A percentile compares a stretch with the other conserved stretches of the same genome.
These are phyloP conservation scores for Mimumesa dahlbomi DNA, from an alignment of 2,888 invertebrate species.

Conservation along the genomic window DNA sequence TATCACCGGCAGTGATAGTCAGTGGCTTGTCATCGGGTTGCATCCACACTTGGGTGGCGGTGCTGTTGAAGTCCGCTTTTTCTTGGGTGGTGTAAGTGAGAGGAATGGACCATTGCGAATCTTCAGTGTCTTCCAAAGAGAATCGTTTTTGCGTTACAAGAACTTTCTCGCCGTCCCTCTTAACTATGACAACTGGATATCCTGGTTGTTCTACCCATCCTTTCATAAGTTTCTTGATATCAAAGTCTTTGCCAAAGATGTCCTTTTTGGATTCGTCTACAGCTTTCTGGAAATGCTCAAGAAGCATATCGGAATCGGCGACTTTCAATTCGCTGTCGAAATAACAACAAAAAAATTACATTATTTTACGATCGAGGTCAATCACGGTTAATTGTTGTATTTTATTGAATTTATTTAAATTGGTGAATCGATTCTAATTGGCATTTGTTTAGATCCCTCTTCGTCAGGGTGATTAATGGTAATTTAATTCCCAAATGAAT, in stretches of 20 bases:
- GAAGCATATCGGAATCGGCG: conserved; percentile 81
- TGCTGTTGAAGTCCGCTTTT: conserved; percentile 80
- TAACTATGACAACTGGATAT: conserved; percentile 84
- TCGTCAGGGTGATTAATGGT: too few relatives aligned
- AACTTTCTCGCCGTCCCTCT: conserved; percentile 57
- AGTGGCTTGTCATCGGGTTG: conserved; percentile 55
- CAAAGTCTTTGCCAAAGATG: conserved; percentile 27
- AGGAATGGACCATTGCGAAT: conserved; percentile 73
- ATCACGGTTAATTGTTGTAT: too few relatives aligned
- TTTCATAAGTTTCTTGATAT: conserved; percentile 73
- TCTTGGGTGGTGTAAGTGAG: conserved; percentile 65
- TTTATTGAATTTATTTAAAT: too few relatives aligned
- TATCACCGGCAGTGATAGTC: conserved; percentile 56
- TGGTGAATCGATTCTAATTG: too few relatives aligned
- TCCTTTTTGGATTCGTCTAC: too few relatives aligned
- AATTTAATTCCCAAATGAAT: too few relatives aligned
- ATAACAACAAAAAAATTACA: too few relatives aligned
- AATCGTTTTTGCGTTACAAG: conserved; percentile 81
- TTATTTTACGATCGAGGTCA: too few relatives aligned
- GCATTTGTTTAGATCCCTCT: too few relatives aligned
- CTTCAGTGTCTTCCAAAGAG: not conserved
- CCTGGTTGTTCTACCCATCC: conserved; percentile 86
- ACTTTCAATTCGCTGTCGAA: conserved; percentile 60
- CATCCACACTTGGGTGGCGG: conserved; percentile 82
- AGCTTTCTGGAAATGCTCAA: conserved; percentile 52